phyloP scores from a whole-genome alignment of 2,888 invertebrate genomes.

The Callinectes sapidus region DNA sequence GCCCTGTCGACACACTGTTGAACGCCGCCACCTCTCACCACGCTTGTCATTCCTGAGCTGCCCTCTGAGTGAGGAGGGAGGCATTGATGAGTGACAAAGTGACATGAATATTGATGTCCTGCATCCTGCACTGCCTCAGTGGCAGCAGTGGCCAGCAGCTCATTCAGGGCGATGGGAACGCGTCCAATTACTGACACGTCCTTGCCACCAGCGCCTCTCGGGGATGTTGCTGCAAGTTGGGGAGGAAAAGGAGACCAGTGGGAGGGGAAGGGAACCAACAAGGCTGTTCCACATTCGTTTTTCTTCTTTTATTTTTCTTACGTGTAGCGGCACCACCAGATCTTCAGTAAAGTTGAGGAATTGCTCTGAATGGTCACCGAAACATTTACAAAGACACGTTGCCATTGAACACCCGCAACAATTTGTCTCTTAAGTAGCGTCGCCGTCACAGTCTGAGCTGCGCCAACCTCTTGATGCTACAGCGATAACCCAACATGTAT shows the following conservation, averaged over 20 bases:
- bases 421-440: background rate
- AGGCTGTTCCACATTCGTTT: background rate
- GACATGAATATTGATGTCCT: background rate
- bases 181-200: slow-evolving; percentile 20
- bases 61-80: background rate
- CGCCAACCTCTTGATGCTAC: background rate
- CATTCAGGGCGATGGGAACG: background rate
- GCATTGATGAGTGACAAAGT: background rate
- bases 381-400: background rate
- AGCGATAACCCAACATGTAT: background rate
- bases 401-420: background rate
- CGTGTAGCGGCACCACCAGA: background rate
- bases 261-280: background rate
- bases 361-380: background rate
- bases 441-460: background rate
- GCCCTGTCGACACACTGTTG: background rate
- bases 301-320: background rate
- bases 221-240: slow-evolving; percentile 17
- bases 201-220: slow-evolving; percentile 32
- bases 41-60: background rate
- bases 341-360: background rate
- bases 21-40: background rate
- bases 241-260: background rate
- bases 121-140: background rate
- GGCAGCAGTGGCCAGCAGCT: background rate